Conservation (phyloP, 2,888 invertebrate genomes). For the Mythimna ferrago region DNA sequence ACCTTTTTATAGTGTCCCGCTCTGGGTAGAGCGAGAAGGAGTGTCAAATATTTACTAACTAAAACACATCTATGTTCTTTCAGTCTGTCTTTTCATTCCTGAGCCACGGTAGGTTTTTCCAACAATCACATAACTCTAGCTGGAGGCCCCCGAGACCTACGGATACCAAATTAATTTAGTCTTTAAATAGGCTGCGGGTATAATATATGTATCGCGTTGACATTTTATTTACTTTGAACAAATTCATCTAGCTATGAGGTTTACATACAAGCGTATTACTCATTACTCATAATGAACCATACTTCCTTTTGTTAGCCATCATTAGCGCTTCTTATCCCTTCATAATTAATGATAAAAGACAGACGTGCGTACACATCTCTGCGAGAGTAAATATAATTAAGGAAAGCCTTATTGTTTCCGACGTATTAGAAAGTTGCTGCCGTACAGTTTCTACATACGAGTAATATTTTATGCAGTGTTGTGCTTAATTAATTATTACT, state of each 20-base stretch:
- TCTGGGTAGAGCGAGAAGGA: too few relatives aligned
- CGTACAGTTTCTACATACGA: neutral
- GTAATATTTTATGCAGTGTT: neutral
- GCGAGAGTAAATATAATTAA: conserved; percentile 47
- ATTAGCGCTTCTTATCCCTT: conserved; percentile 34
- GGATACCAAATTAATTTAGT: neutral
- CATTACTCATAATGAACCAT: conserved; percentile 22
- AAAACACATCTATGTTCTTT: too few relatives aligned
- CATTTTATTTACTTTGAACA: conserved; percentile 13
- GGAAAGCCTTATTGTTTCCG: conserved; percentile 35
- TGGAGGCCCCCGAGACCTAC: too few relatives aligned
- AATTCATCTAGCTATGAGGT: neutral
- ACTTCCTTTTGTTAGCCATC: conserved; percentile 16
- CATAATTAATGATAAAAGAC: conserved; percentile 41
- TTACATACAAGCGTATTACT: conserved; percentile 20
- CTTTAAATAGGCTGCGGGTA: neutral
- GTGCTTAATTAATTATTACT: neutral
- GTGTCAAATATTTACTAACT: too few relatives aligned
- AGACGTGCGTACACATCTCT: conserved; percentile 14
- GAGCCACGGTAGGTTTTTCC: too few relatives aligned
- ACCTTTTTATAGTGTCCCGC: too few relatives aligned
- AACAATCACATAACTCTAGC: too few relatives aligned
- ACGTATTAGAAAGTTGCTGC: conserved; percentile 17
- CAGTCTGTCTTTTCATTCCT: too few relatives aligned
- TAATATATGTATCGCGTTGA: neutral